phyloP scores from a whole-genome alignment of 2,888 invertebrate species.

The Dicyrtoma fusca region DNA sequence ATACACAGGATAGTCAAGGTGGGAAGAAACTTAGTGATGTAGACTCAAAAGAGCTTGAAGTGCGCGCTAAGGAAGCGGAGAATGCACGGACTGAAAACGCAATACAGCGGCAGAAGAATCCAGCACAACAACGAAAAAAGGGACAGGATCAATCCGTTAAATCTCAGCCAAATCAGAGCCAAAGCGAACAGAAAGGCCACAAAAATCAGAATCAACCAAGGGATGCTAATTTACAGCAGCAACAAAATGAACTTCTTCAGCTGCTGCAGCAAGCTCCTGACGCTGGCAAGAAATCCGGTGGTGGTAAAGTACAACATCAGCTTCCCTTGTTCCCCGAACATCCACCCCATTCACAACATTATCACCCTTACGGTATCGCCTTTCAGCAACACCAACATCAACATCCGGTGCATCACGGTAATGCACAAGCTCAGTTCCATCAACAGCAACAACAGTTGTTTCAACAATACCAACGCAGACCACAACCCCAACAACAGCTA shows the following conservation, averaged over 20 bases:
- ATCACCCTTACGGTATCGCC: neutral
- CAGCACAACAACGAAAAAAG: neutral
- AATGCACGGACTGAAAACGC: conserved; percentile 40
- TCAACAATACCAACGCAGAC: conserved; percentile 9
- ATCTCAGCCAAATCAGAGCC: no score
- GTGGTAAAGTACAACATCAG: no score
- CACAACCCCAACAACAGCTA: conserved; percentile 12
- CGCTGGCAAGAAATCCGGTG: no score
- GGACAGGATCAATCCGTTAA: neutral
- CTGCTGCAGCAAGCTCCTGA: neutral
- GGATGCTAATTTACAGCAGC: neutral
- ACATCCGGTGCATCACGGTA: neutral
- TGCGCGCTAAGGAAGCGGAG: conserved; percentile 24
- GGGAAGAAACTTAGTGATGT: neutral
- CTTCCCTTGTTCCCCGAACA: no score
- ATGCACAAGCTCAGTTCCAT: neutral
- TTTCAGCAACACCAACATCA: neutral
- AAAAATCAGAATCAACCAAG: neutral
- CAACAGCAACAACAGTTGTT: neutral
- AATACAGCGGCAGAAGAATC: no score
- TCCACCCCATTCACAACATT: neutral
- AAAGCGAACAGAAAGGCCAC: neutral
- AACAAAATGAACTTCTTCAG: conserved; percentile 6
- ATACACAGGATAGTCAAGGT: neutral
- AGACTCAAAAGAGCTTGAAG: neutral